Base-by-base conservation (phyloP, 2,888 invertebrate genomes). In the Dendrolimus houi region DNA sequence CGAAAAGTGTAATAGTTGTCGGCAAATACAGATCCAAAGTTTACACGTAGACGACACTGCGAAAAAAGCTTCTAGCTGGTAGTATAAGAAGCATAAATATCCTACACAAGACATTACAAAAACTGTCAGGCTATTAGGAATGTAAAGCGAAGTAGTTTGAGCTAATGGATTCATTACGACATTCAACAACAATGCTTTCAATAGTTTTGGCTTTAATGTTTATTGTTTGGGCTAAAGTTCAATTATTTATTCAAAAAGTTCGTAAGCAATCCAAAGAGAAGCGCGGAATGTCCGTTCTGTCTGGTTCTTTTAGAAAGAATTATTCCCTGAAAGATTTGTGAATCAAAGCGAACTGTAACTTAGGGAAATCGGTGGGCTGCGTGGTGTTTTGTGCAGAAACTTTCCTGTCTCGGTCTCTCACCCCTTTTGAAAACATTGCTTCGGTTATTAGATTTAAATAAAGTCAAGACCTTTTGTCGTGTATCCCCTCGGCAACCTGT, bases 271-370 rank as follows among this genome's bases (percentile, higher is more conserved):
- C 69, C 66, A 65, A 62, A 61, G 64, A 63, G 64, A 63, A 66
- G 67, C 67, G 66, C 60, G 52, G 58, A 64, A 64, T 69, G 71
- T 69, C 69, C 70, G 68, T 64, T 61, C 66, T 67, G 64, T 65
- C 65, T 66, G 61, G 63, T 69, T 65, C 67, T 67, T 72, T 74
- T 75, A 75, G 80, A 84, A 86, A 75, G 80, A 84, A 86, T 85
- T 84, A 86, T 84, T 86, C 85, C 80, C 75, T 82, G 75, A 79
- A 80, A 87, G 85, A 89, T 90, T 91, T 90, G 85, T 84, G 83
- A 88, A 91, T 90, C 87, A 91, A 91, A 88, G 87, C 85, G 81
- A 79, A 81, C 81, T 85, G 84, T 88, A 86, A 87, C 87, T 88
- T 87, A 85, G 79, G 87, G 79, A 85, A 88, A 88, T 87, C 81